These are phyloP conservation scores for Agrotis segetum DNA, from an alignment of 2,888 invertebrate genomes.

Conservation along the genomic window DNA sequence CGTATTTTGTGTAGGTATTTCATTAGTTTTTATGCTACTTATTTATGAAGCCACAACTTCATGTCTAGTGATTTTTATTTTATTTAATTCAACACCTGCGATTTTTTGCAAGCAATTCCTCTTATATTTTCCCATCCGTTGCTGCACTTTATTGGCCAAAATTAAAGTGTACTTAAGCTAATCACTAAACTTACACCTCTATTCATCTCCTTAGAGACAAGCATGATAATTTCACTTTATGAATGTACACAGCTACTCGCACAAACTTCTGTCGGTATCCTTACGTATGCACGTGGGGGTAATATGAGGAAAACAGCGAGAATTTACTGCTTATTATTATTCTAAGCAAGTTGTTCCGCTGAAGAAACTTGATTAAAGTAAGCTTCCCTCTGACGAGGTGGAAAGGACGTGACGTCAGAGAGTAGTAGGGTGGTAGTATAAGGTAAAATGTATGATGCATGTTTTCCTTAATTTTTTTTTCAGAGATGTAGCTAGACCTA, in stretches of 20 bases:
- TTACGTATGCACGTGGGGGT: slow-evolving; percentile 7
- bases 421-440: background rate
- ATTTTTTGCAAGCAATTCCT: too few relatives aligned
- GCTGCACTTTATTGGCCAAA: too few relatives aligned
- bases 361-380: slow-evolving; percentile 44
- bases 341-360: slow-evolving; percentile 27
- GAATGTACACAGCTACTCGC: background rate
- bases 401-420: slow-evolving; percentile 12
- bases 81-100: too few relatives aligned
- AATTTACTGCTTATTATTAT: slow-evolving; percentile 53
- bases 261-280: background rate
- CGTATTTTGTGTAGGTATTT: too few relatives aligned
- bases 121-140: too few relatives aligned
- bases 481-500: too few relatives aligned
- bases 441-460: background rate
- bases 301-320: slow-evolving; percentile 24
- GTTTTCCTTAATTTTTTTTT: too few relatives aligned
- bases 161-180: too few relatives aligned
- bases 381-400: background rate
- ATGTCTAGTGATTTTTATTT: too few relatives aligned
- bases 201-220: background rate
- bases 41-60: too few relatives aligned
- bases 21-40: too few relatives aligned
- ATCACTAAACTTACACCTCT: background rate
- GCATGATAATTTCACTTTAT: background rate